These are phyloP conservation scores for Chalcosyrphus nemorum DNA, from an alignment of 2,888 invertebrate species.

Conservation along the genomic window DNA sequence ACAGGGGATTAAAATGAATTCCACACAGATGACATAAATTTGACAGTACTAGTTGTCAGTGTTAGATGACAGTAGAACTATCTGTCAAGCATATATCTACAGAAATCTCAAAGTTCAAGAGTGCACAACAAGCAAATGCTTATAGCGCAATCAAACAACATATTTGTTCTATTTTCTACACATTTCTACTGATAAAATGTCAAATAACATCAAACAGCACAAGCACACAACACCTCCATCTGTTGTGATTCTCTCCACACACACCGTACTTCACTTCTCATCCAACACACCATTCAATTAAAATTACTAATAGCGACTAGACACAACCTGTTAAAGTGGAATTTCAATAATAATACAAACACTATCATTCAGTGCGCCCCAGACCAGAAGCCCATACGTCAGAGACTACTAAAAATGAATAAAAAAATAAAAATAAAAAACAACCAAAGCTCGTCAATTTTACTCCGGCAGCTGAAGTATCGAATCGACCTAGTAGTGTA, in stretches of 20 bases:
- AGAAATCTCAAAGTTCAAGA: slow-evolving; percentile 23
- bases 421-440: slow-evolving; percentile 23
- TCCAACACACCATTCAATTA: slow-evolving; percentile 64
- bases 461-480: slow-evolving; percentile 67
- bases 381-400: slow-evolving; percentile 69
- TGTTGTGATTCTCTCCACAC: slow-evolving; percentile 26
- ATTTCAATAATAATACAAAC: slow-evolving; percentile 67
- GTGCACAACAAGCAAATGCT: not conserved
- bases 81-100: no score
- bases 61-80: no score
- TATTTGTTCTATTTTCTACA: slow-evolving; percentile 28
- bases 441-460: slow-evolving; percentile 68
- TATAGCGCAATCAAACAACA: not conserved
- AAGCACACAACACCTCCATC: slow-evolving; percentile 25
- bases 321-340: slow-evolving; percentile 73
- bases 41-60: not conserved
- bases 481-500: slow-evolving; percentile 69
- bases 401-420: slow-evolving; percentile 56
- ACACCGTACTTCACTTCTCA: slow-evolving; percentile 42
- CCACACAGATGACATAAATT: not conserved
- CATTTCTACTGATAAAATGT: slow-evolving; percentile 37
- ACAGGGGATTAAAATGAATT: not conserved
- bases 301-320: slow-evolving; percentile 72
- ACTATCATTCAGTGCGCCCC: slow-evolving; percentile 65
- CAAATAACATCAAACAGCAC: slow-evolving; percentile 30